phyloP scores from a whole-genome alignment of 2,888 invertebrate genomes.

The Agrochola lota region DNA sequence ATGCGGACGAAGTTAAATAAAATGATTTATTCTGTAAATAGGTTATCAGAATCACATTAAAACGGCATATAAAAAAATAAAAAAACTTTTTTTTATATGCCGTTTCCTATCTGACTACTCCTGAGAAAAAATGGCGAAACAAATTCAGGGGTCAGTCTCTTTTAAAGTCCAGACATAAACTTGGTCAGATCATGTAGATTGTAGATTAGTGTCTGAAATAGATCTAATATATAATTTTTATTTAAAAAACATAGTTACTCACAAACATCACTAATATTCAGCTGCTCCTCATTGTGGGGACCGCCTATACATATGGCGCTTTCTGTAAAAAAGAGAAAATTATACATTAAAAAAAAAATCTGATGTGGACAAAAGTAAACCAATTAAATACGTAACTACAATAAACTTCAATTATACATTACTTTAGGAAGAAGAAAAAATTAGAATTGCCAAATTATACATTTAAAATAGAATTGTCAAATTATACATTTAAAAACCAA shows the following conservation, averaged over 20 bases:
- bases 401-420: conserved; percentile 3
- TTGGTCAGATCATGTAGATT: too few species aligned
- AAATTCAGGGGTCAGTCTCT: too few species aligned
- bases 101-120: too few species aligned
- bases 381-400: neutral
- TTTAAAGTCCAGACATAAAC: too few species aligned
- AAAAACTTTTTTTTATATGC: too few species aligned
- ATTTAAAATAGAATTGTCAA: neutral
- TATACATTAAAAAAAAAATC: neutral
- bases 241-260: conserved; percentile 82
- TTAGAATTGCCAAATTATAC: neutral
- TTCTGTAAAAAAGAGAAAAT: conserved; percentile 61
- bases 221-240: too few species aligned
- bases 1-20: too few species aligned
- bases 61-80: too few species aligned
- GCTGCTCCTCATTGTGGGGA: conserved; percentile 86
- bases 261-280: conserved; percentile 95
- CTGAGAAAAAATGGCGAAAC: too few species aligned
- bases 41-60: too few species aligned
- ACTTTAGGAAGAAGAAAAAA: too few species aligned
- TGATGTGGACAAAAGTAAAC: neutral
- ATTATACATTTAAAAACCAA: conserved; percentile 25
- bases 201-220: neutral
- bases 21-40: too few species aligned
- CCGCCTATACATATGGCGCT: conserved; percentile 59